Evolutionary conservation across 2,113 vertebrate species (phyloP), one percentile per base, ranked within the genome.

Genomic region (Semicossyphus pulcher): DNA sequence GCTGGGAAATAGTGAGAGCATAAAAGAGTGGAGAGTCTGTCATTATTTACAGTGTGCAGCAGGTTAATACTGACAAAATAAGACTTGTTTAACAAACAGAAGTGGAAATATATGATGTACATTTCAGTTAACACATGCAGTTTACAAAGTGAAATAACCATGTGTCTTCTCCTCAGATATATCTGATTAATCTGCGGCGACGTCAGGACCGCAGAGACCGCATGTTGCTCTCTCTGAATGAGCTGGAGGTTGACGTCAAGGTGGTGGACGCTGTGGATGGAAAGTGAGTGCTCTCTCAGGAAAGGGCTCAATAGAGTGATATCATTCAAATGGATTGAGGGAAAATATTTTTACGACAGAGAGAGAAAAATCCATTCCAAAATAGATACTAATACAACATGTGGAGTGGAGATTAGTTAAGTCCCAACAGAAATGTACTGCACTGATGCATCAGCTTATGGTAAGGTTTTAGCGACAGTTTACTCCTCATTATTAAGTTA

Each of bases 191-290:
- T 77, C 91, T 99, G 87, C 92, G 93, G 3, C 95, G 97, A 20
- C 94, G 98, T 29, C 86, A 89, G 0, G 94, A 96, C 86, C 94
- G 97, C 2, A 91, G 95, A 7, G 93, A 94, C 49, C 94, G 96
- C 60, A 99, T 99, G 96, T 75, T 97, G 75, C 94, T 86, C 7
- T 95, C 98, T 0, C 92, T 99, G 68, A 93, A 89, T 53, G 96
- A 98, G 81, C 91, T 97, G 91, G 97, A 95, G 90, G 92, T 99
- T 0, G 70, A 94, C 0, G 93, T 94, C 1, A 94, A 87, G 42
- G 94, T 98, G 72, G 89, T 98, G 44, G 95, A 97, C 0, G 98
- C 96, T 0, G 94, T 99, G 84, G 98, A 99, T 1, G 97, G 98
- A 87, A 95, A 96, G 98, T 94, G 44, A 89, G 91, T 76, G 26